Percentiles rank a stretch among this genome's conserved stretches.
These are phyloP conservation scores for Ciconia stormi DNA, from an alignment of 2,113 vertebrate species.

Conservation along the genomic window DNA sequence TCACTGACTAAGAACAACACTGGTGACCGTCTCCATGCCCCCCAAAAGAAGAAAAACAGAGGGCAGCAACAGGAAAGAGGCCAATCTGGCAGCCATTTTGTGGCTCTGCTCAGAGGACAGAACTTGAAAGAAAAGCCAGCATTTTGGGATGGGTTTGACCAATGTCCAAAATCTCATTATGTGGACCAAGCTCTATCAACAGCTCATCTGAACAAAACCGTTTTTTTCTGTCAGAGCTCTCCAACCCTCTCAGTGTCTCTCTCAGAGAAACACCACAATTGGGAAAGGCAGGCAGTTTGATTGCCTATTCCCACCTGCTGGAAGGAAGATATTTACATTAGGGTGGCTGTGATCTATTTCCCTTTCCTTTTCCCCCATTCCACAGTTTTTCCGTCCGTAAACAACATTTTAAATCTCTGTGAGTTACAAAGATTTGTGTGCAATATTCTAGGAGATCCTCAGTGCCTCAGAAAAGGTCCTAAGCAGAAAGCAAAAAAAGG, in stretches of 20 bases:
- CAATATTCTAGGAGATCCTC: not conserved
- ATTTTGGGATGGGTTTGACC: not conserved
- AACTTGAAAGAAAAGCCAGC: not conserved
- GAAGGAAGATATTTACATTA: not conserved
- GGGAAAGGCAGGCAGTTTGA: not conserved
- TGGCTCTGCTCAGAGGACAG: not conserved
- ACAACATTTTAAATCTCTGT: not conserved
- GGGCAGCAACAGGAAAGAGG: not conserved
- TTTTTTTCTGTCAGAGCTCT: not conserved
- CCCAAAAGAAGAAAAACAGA: conserved; percentile 20
- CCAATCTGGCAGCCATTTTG: conserved; percentile 10
- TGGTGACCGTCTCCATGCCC: not conserved
- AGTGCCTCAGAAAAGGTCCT: not conserved
- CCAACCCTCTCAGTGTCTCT: not conserved
- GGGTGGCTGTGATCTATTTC: not conserved
- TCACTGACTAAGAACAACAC: not conserved
- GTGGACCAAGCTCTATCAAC: not conserved
- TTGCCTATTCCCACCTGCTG: not conserved
- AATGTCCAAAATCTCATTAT: not conserved
- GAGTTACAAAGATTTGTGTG: not conserved
- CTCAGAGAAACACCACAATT: not conserved
- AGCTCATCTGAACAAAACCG: not conserved
- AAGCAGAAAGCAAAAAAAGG: not conserved
- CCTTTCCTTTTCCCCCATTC: not conserved
- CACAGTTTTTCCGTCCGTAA: not conserved